These are phyloP conservation scores for Geophilus truncorum DNA, from an alignment of 2,888 invertebrate genomes.

Conservation along the genomic window DNA sequence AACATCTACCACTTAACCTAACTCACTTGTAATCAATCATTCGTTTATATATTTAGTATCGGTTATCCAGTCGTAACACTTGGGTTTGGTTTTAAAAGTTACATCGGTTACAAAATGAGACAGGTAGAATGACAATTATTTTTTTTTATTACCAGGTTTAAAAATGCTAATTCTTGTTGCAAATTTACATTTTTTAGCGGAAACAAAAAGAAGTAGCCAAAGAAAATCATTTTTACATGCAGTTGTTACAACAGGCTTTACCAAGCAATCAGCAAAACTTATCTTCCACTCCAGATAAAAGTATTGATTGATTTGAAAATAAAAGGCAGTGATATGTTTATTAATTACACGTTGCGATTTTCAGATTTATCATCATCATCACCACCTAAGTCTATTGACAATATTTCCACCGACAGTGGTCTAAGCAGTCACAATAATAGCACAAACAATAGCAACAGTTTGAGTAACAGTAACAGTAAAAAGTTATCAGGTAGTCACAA, in stretches of 20 bases:
- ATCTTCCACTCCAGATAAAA: slow-evolving; percentile 52
- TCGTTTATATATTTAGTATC: slow-evolving; percentile 55
- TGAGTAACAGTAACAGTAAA: slow-evolving; percentile 35
- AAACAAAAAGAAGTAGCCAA: slow-evolving; percentile 89
- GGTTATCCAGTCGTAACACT: slow-evolving; percentile 92
- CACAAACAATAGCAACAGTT: slow-evolving; percentile 38
- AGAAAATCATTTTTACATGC: slow-evolving; percentile 92
- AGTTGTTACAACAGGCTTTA: slow-evolving; percentile 83
- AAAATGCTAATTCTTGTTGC: too few species aligned
- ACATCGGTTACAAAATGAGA: slow-evolving; percentile 82
- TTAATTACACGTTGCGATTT: too few species aligned
- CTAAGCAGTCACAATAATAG: slow-evolving; percentile 40
- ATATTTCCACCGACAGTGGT: slow-evolving; percentile 48
- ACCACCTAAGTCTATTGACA: slow-evolving; percentile 47
- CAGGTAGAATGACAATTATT: slow-evolving; percentile 55
- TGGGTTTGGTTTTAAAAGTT: slow-evolving; percentile 92
- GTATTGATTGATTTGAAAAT: slow-evolving; percentile 40
- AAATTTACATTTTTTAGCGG: slow-evolving; percentile 56
- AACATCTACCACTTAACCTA: background rate
- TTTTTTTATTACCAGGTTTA: background rate
- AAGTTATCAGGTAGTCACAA: background rate
- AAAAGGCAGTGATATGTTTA: too few species aligned
- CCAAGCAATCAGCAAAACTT: slow-evolving; percentile 58
- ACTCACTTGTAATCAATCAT: too few species aligned
- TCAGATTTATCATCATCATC: slow-evolving; percentile 38